Evolutionary conservation across 2,888 invertebrate species (phyloP).

Genomic region (Diloba caeruleocephala): DNA sequence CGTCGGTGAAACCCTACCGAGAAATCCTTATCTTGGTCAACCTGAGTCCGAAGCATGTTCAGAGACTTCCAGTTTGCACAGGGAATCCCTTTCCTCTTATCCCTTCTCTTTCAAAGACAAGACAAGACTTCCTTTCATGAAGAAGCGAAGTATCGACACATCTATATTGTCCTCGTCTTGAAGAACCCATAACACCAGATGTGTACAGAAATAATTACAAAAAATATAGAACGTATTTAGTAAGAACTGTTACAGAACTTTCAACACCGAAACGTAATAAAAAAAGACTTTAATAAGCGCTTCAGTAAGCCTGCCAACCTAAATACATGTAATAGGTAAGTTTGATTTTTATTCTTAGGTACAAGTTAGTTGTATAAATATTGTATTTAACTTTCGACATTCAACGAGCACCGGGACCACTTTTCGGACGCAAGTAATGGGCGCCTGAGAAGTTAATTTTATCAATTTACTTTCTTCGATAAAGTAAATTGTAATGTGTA

Average conservation of each 20-base stretch:
- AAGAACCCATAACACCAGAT: too few species aligned
- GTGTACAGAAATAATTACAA: too few species aligned
- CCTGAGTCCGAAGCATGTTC: too few species aligned
- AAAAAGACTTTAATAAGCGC: not conserved
- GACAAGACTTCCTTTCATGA: too few species aligned
- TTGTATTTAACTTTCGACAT: conserved; percentile 16
- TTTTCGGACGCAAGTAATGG: conserved; percentile 15
- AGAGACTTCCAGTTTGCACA: too few species aligned
- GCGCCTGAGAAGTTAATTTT: conserved; percentile 10
- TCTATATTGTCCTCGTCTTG: too few species aligned
- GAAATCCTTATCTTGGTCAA: too few species aligned
- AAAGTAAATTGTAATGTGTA: conserved; percentile 2
- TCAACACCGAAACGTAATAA: not conserved
- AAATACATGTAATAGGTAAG: not conserved
- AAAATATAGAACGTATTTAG: not conserved
- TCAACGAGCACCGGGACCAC: not conserved
- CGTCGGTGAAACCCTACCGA: too few species aligned
- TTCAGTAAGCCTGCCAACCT: not conserved
- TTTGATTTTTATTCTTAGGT: not conserved
- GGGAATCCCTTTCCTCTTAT: too few species aligned
- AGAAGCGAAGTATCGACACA: too few species aligned
- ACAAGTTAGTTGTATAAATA: conserved; percentile 1
- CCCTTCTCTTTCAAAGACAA: too few species aligned
- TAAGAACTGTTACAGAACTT: not conserved
- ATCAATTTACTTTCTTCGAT: conserved; percentile 9